Conservation (phyloP, 2,888 invertebrate species). For the Pediacus dermestoides region DNA sequence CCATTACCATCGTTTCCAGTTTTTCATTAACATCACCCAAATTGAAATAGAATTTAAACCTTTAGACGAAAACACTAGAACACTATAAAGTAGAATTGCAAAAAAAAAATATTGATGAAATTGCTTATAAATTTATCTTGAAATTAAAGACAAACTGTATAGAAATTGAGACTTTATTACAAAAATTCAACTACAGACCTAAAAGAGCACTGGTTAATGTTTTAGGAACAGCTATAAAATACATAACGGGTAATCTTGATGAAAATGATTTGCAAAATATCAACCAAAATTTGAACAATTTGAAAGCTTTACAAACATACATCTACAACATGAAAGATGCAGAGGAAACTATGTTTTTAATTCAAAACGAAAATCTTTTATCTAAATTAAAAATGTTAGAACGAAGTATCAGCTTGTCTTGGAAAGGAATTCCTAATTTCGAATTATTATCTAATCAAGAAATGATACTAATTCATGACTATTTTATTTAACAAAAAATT, state of each 20-base stretch:
- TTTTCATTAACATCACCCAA: not conserved
- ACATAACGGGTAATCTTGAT: conserved; percentile 10
- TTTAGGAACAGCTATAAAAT: conserved; percentile 11
- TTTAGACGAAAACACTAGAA: not conserved
- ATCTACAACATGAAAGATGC: not conserved
- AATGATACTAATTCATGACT: not conserved
- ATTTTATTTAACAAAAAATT: not conserved
- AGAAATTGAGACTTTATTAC: conserved; percentile 1
- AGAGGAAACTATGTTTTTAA: not conserved
- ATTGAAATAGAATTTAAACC: not conserved
- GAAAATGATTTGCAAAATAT: conserved; percentile 8
- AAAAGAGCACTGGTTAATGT: conserved; percentile 7
- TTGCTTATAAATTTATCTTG: not conserved
- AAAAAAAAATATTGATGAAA: not conserved
- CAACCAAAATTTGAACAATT: conserved; percentile 6
- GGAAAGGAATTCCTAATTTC: not conserved
- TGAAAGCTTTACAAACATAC: not conserved
- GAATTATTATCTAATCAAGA: not conserved
- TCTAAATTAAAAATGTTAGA: conserved; percentile 1
- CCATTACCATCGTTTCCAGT: not conserved
- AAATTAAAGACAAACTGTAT: not conserved
- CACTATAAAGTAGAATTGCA: too few relatives aligned
- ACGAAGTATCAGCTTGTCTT: not conserved
- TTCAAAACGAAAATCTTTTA: not conserved
- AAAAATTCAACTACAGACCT: not conserved